A percentile compares a stretch with the other conserved stretches of the same genome.
These are phyloP conservation scores for Barbus barbus DNA, from an alignment of 2,113 vertebrate genomes.

Conservation along the genomic window DNA sequence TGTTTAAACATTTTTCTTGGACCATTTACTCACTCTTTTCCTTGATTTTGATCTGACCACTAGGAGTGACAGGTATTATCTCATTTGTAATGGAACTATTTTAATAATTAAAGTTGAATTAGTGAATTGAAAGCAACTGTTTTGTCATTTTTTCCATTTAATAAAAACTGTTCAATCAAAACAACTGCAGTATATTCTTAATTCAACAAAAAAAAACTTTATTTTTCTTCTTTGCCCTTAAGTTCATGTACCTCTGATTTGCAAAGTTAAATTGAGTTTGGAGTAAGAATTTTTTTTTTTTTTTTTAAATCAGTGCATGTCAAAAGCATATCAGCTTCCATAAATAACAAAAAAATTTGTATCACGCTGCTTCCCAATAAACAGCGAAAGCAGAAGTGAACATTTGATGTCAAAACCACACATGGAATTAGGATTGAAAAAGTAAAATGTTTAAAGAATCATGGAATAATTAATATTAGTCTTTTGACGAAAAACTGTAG, in stretches of 20 bases:
- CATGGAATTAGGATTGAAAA: background rate
- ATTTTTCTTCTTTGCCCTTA: conserved; percentile 60
- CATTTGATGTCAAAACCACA: background rate
- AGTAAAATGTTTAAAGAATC: background rate
- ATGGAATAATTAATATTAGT: background rate
- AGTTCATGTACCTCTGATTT: conserved; percentile 60
- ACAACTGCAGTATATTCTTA: background rate
- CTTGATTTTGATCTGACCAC: conserved; percentile 25
- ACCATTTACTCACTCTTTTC: conserved; percentile 37
- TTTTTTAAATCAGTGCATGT: conserved; percentile 70
- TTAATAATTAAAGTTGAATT: conserved; percentile 65
- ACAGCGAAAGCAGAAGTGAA: conserved; percentile 4
- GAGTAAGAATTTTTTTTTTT: too few species aligned
- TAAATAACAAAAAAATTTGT: conserved; percentile 69
- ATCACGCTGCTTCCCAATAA: conserved; percentile 52
- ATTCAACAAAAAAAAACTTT: conserved; percentile 58
- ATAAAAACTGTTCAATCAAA: conserved; percentile 65
- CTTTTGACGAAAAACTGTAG: background rate
- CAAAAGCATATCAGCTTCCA: conserved; percentile 65
- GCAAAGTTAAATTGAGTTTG: conserved; percentile 48
- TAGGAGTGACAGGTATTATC: background rate
- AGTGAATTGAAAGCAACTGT: conserved; percentile 56
- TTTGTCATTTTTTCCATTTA: conserved; percentile 58
- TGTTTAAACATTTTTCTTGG: conserved; percentile 42
- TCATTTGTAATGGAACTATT: conserved; percentile 66